Evolutionary conservation across 2,797 vertebrate species (phyloP).

Genomic region (Varecia variegata): DNA sequence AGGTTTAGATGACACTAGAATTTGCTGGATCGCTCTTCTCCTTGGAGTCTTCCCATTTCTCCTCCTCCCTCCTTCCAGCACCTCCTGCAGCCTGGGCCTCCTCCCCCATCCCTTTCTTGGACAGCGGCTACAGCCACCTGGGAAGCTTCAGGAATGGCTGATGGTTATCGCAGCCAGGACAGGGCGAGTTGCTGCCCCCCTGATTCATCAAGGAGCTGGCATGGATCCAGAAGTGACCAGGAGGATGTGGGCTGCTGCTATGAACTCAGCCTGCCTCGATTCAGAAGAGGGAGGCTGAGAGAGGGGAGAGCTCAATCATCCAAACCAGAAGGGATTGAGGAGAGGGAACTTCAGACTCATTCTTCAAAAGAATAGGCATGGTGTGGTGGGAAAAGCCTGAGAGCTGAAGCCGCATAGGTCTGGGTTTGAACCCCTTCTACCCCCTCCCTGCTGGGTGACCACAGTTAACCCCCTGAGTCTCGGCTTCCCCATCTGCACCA

Average conservation of each 20-base stretch:
- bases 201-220: constrained; percentile 37
- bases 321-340: neutral
- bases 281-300: neutral
- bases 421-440: neutral
- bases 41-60: neutral
- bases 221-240: constrained; percentile 45
- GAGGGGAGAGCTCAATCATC: neutral
- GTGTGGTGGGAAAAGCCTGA: neutral
- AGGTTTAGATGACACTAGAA: neutral
- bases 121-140: constrained; percentile 52
- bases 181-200: constrained; percentile 53
- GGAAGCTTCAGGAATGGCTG: constrained; percentile 54
- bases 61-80: constrained; percentile 10
- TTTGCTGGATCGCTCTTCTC: constrained; percentile 20
- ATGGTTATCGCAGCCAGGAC: constrained; percentile 51
- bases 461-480: neutral
- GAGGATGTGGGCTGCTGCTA: neutral
- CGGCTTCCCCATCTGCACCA: neutral
- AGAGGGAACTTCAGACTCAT: neutral
- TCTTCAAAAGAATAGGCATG: neutral
- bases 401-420: neutral
- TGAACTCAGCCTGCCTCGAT: neutral
- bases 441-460: neutral
- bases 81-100: neutral
- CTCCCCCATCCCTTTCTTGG: neutral